Base-by-base conservation (phyloP, 2,888 invertebrate species). In the Athalia rosae region DNA sequence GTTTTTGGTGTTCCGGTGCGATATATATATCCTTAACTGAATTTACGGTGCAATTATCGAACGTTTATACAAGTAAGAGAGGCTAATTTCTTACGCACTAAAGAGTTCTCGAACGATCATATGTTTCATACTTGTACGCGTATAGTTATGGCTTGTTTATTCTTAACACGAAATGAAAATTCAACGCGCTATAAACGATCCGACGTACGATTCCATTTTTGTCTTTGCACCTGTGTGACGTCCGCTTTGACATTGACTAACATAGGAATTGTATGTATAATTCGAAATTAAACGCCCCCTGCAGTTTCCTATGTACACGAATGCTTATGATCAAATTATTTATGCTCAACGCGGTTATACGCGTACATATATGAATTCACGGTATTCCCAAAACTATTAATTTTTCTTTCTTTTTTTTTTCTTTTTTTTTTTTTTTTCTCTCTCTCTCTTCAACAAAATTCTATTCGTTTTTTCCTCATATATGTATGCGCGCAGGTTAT, bases 201-300 rank as follows among this genome's bases (percentile, higher is more conserved):
- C 45, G 11, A 5, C 64, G 47, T 13, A 9, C 58, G 43, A 71
- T 71, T 71, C 71, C 71, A 71, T 71, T 58, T 58, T 58, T 71
- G 71, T 71, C n/a, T 61, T 48, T 67, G 71, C 71, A 71, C 71
- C 71, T 71, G 71, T 71, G 71, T 71, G 50, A 71, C 71, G 71
- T 71, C 45, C 71, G 71, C 56, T 71, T 56, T 45, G 58, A 71
- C 71, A 71, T 71, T 71, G 71, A 71, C 58, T 28, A 71, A 71
- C 45, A 43, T 28, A 28, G 56, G 71, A 13, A 71, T 71, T 45
- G 7, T 5, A 58, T 50, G 3, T 71, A 53, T 53, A 53, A 11
- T 53, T 4, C 53, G n/a, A 53, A 9, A 4, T 11, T n/a, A 11
- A 9, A 1, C n/a, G 53, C n/a, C 9, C 7, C 11, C 53, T 28